Base-by-base conservation (phyloP, 2,797 vertebrate genomes). In the Microtus agrestis region DNA sequence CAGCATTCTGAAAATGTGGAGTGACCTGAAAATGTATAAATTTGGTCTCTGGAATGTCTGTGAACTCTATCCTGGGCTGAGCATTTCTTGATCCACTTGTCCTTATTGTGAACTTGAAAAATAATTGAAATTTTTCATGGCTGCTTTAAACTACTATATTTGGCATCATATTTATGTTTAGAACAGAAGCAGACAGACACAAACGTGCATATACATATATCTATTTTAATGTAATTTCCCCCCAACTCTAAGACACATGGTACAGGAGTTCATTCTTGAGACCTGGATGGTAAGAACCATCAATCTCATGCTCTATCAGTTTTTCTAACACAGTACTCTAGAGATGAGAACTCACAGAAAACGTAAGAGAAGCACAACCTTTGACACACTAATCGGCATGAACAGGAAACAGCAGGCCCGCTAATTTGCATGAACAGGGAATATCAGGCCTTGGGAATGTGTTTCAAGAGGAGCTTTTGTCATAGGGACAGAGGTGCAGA, bases 71-170 rank as follows among this genome's bases (percentile, higher is more conserved):
- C 46, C 54, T 78, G 34, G 17, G n/a, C 21, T 78, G 7, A 40
- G 85, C 40, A 84, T 59, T 90, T 94, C 87, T 96, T 71, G 48
- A 91, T 56, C 31, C 25, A 79, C 12, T 92, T 89, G n/a, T 73
- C 34, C 76, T 96, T 93, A 84, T 71, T 31, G 71, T 61, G 51
- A 96, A 93, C 95, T 82, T 65, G 67, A 31, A 81, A 93, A 91
- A 71, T 76, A 95, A 61, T 31, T 27, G 79, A 5, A 37, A 88
- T 48, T 92, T 91, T 96, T 85, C 77, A 65, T n/a, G 76, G 51
- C 65, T 85, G 43, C 1, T 54, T 59, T 74, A 78, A 59, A 56
- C 2, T 34, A 79, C 69, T 56, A 89, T n/a, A 67, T 73, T 89
- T 79, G 46, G 87, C 84, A 65, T 12, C 37, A 93, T n/a, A 54